Percentiles rank a stretch among this genome's conserved stretches.
phyloP scores from a whole-genome alignment of 92 coral and sea anemone genomes.

The Nematostella vectensis region DNA sequence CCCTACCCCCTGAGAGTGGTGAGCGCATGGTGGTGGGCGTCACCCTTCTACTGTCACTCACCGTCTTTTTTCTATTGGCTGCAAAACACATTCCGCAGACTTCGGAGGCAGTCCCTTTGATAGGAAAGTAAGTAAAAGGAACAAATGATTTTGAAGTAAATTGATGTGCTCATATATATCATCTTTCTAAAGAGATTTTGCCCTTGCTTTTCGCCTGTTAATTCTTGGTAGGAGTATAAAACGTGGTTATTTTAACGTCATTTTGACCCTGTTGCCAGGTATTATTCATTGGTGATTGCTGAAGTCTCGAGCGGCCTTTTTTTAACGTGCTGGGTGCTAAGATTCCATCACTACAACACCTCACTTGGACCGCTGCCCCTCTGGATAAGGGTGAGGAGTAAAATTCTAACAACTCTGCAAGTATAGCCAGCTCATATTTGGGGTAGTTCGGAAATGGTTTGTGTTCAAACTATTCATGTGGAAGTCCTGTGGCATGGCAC shows the following conservation, averaged over 20 bases:
- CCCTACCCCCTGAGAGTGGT: slow-evolving; percentile 93
- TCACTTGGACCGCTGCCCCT: slow-evolving; percentile 73
- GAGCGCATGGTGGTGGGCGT: slow-evolving; percentile 97
- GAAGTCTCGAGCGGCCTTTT: slow-evolving; percentile 71
- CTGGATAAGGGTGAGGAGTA: slow-evolving; percentile 69
- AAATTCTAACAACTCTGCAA: no score
- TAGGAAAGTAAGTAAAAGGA: slow-evolving; percentile 81
- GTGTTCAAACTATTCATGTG: no score
- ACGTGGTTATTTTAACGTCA: no score
- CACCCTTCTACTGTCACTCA: slow-evolving; percentile 78
- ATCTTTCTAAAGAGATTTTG: neutral
- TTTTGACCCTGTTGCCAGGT: no score
- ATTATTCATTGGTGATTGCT: slow-evolving; percentile 71
- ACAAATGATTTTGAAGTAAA: neutral
- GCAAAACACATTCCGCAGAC: slow-evolving; percentile 93
- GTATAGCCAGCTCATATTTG: no score
- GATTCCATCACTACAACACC: slow-evolving; percentile 76
- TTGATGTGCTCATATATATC: neutral
- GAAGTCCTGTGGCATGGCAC: no score
- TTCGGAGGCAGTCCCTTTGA: slow-evolving; percentile 79
- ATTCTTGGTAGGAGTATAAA: neutral
- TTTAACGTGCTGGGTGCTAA: slow-evolving; percentile 64
- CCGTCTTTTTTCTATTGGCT: slow-evolving; percentile 83
- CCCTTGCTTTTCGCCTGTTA: neutral
- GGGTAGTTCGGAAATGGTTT: no score